Evolutionary conservation across 92 coral and sea anemone species (phyloP), one percentile per base, ranked within the genome.

Genomic region (Micromussa lordhowensis): DNA sequence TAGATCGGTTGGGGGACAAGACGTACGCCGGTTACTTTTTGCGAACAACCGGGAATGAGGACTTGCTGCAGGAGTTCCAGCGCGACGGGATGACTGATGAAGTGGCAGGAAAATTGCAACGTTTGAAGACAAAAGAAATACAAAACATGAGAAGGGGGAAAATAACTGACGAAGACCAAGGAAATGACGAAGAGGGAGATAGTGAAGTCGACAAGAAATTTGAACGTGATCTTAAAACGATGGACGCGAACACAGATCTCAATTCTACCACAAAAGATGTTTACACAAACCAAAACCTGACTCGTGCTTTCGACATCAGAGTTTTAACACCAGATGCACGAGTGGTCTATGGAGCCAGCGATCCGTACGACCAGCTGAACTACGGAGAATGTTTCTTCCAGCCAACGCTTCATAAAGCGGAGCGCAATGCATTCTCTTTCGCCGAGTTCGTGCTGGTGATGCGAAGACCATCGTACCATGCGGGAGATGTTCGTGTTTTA

Each of bases 361-460:
- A 92, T 80, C 96, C 95, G 18, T 90, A 81, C 29, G 88, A 48
- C 3, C 75, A 70, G 57, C 88, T 94, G 79, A 85, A 87, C 31
- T 85, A 87, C 75, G 96, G 95, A 66, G 89, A 93, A 26, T 94
- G 96, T 38, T 90, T 92, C 81, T 94, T 94, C 74, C 92, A 90
- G 54, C 96, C 96, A 16, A 94, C 93, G 30, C 83, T 90, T 35
- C 82, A 91, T 34, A 48, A 79, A 79, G 75, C 85, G 24, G 89
- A 88, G 49, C 79, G 78, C n/a, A 61, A 63, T 17, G 68, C 79
- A 35, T 92, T 92, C 64, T 53, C 83, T 16, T 61, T 82, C n/a
- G 78, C 85, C 38, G 90, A 88, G 38, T 58, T 36, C 16, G 90
- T 94, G 4, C 88, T 94, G 28, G 92, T 90, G 8, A 90, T 93